Evolutionary conservation across 2,113 vertebrate genomes (phyloP).

Genomic region (Lethenteron reissneri): DNA sequence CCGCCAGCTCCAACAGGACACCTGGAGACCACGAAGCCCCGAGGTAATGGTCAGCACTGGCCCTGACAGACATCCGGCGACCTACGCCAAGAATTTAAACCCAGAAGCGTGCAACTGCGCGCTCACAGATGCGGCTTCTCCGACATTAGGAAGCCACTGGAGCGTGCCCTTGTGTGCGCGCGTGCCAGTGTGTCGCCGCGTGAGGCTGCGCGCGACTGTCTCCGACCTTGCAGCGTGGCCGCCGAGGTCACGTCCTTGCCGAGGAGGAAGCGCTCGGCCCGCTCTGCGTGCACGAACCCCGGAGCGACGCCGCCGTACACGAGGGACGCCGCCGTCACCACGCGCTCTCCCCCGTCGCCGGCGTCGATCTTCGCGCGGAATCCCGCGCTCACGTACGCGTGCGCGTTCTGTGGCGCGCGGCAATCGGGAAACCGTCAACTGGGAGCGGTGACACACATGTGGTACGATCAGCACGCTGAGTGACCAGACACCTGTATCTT

Average conservation of each 20-base stretch:
- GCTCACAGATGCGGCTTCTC: too few relatives aligned
- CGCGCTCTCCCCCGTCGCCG: not conserved
- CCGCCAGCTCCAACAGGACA: constrained; percentile 3
- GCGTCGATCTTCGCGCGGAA: not conserved
- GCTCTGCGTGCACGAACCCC: constrained; percentile 2
- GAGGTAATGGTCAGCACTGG: too few relatives aligned
- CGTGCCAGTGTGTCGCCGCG: too few relatives aligned
- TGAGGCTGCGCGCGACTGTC: not conserved
- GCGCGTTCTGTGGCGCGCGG: constrained; percentile 6
- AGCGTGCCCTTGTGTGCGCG: too few relatives aligned
- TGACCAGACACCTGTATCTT: too few relatives aligned
- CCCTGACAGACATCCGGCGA: too few relatives aligned
- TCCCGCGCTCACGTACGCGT: constrained; percentile 9
- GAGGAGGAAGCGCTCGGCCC: constrained; percentile 7
- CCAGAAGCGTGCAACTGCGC: too few relatives aligned
- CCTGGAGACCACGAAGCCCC: not conserved
- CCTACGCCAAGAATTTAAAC: too few relatives aligned
- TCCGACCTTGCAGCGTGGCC: constrained; percentile 8
- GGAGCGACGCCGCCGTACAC: constrained; percentile 6
- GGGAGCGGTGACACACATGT: too few relatives aligned
- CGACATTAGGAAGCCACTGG: too few relatives aligned
- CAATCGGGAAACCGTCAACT: not conserved
- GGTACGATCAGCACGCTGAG: too few relatives aligned
- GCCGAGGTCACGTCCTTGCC: constrained; percentile 6
- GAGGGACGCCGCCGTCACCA: constrained; percentile 5